Conservation (phyloP, 2,888 invertebrate genomes). For the Dugesia japonica region DNA sequence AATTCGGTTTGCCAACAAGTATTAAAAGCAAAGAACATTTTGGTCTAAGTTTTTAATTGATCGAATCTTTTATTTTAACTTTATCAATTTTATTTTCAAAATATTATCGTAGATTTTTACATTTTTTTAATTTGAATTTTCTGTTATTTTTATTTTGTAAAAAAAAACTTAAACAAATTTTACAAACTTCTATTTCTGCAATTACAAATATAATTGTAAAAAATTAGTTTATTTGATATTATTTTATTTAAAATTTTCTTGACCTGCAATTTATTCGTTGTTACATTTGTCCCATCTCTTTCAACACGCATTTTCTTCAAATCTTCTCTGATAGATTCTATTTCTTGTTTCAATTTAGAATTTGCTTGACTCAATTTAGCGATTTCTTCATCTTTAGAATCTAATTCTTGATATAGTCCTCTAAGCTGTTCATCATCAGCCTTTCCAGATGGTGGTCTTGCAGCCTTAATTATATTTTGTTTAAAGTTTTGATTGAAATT, state of each 20-base stretch:
- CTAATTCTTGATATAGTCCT: slow-evolving; percentile 17
- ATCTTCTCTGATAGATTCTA: not conserved
- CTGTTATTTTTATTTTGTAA: not conserved
- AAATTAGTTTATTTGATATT: too few relatives aligned
- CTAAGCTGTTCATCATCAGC: not conserved
- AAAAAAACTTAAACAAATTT: too few relatives aligned
- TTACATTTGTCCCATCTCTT: not conserved
- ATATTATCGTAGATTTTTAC: too few relatives aligned
- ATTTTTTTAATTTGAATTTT: too few relatives aligned
- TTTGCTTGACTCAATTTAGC: slow-evolving; percentile 3
- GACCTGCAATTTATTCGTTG: not conserved
- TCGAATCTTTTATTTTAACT: too few relatives aligned
- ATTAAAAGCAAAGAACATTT: too few relatives aligned
- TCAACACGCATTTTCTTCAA: not conserved
- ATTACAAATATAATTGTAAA: too few relatives aligned
- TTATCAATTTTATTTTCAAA: too few relatives aligned
- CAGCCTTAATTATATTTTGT: not conserved
- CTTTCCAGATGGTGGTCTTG: not conserved
- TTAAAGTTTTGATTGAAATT: too few relatives aligned
- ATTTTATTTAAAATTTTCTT: not conserved
- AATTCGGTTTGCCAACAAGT: too few relatives aligned
- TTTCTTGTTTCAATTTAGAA: slow-evolving; percentile 6
- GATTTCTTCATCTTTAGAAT: slow-evolving; percentile 23
- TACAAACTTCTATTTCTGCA: not conserved
- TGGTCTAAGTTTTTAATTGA: too few relatives aligned